Percentiles rank a stretch among this genome's conserved stretches.
phyloP scores from a whole-genome alignment of 2,888 invertebrate genomes.

The Conops quadrifasciatus region DNA sequence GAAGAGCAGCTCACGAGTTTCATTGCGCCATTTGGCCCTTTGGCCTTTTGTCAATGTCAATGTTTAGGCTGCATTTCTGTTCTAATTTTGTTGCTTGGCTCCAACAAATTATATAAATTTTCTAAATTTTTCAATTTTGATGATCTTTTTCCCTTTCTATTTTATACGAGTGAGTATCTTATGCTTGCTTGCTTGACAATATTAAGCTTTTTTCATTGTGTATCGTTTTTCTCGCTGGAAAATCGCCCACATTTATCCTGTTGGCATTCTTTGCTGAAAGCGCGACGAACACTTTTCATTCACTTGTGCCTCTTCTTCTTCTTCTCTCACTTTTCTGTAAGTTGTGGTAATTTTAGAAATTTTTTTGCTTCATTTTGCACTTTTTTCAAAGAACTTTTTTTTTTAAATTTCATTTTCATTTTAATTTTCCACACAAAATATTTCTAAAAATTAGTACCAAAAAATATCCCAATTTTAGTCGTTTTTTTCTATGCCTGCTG shows the following conservation, averaged over 20 bases:
- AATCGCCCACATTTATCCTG: neutral
- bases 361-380: neutral
- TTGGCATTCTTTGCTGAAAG: neutral
- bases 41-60: neutral
- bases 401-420: neutral
- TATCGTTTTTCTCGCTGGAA: no score
- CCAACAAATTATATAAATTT: neutral
- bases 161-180: neutral
- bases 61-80: no score
- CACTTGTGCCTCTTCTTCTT: no score
- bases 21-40: neutral
- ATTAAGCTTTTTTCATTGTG: neutral
- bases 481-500: neutral
- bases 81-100: no score
- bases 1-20: no score
- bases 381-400: neutral
- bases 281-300: no score
- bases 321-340: neutral
- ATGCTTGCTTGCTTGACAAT: no score
- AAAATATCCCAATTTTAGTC: neutral
- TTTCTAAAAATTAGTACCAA: neutral
- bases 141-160: neutral
- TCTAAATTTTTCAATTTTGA: neutral
- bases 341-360: neutral
- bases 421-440: no score